phyloP scores from a whole-genome alignment of 2,797 vertebrate genomes.

The Lycodopsis pacificus region DNA sequence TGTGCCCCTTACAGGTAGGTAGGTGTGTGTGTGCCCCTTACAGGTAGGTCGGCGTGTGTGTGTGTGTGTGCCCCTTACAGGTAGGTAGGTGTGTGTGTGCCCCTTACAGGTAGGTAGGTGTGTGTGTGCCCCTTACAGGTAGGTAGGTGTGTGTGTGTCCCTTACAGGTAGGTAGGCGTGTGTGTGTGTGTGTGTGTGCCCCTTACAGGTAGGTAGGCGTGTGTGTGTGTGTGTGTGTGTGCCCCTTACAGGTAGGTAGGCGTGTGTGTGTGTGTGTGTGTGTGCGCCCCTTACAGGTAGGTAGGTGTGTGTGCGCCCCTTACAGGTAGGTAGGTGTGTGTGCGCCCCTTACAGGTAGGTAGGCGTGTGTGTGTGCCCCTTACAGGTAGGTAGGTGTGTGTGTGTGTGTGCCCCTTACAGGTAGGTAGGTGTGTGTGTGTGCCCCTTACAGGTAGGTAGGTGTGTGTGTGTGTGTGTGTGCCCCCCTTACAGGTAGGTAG shows the following conservation, averaged over 20 bases:
- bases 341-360: too few relatives aligned
- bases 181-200: neutral
- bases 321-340: neutral
- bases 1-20: neutral
- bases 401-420: too few relatives aligned
- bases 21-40: neutral
- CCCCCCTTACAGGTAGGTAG: too few relatives aligned
- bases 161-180: too few relatives aligned
- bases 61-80: neutral
- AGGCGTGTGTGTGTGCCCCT: neutral
- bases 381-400: neutral
- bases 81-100: neutral
- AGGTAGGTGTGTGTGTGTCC: neutral
- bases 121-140: neutral
- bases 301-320: too few relatives aligned
- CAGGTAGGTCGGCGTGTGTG: too few relatives aligned
- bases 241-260: too few relatives aligned
- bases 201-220: neutral
- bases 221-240: neutral
- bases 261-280: too few relatives aligned
- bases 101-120: too few relatives aligned
- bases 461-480: constrained; percentile 6
- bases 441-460: too few relatives aligned
- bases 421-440: too few relatives aligned
- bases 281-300: too few relatives aligned